Conservation (phyloP, 1,140 invertebrate genomes). For the Semibalanus balanoides region DNA sequence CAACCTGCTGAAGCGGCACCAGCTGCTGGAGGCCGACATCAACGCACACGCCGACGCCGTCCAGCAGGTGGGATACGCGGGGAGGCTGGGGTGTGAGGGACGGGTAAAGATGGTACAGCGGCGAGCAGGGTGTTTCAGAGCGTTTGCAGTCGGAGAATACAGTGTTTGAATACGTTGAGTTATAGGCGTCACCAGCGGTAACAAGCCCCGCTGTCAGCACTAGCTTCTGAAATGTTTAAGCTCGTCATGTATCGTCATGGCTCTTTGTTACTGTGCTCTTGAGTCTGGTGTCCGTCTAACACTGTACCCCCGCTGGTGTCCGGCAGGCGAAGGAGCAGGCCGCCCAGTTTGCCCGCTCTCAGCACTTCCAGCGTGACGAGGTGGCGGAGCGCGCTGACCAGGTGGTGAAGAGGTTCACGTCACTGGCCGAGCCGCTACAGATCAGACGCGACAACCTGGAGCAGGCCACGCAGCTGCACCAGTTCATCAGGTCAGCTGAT, state of each 20-base stretch:
- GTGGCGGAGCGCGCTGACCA: slow-evolving; percentile 53
- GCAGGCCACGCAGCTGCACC: slow-evolving; percentile 67
- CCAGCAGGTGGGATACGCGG: slow-evolving; percentile 9
- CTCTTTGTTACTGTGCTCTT: too few species aligned
- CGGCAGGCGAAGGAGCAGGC: slow-evolving; percentile 62
- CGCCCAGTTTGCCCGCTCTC: slow-evolving; percentile 49
- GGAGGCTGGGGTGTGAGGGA: not conserved
- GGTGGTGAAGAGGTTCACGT: slow-evolving; percentile 44
- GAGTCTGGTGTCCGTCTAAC: not conserved
- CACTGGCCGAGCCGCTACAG: slow-evolving; percentile 70
- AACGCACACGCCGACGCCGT: slow-evolving; percentile 40
- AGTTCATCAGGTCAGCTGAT: slow-evolving; percentile 28
- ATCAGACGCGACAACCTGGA: slow-evolving; percentile 76
- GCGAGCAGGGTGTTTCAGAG: too few species aligned
- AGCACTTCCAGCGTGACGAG: slow-evolving; percentile 73
- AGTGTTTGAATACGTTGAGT: too few species aligned
- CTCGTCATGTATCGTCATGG: too few species aligned
- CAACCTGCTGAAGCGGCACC: slow-evolving; percentile 63
- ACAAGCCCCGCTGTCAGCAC: too few species aligned
- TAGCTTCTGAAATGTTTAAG: too few species aligned
- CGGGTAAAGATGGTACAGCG: too few species aligned
- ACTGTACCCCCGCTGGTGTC: slow-evolving; percentile 43
- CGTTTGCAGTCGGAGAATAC: too few species aligned
- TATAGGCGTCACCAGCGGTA: too few species aligned
- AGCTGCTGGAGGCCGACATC: slow-evolving; percentile 66